phyloP scores from a whole-genome alignment of 53 echinoderm and acorn worm species.

The Temnopleurus reevesii region DNA sequence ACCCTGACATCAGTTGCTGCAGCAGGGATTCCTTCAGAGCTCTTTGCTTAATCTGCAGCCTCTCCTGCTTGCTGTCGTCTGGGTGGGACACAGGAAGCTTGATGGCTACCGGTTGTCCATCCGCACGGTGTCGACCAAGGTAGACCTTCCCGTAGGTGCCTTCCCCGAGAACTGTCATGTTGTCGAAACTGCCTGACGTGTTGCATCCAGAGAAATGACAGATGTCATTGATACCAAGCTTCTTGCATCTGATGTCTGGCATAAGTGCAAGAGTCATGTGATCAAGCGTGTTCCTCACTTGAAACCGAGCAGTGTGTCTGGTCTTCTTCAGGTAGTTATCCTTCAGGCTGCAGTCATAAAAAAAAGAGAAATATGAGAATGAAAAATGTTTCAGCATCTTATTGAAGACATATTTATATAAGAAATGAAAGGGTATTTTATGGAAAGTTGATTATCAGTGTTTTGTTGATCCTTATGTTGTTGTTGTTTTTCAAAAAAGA shows the following conservation, averaged over 20 bases:
- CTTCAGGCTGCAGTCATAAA: neutral
- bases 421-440: too few relatives aligned
- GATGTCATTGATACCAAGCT: neutral
- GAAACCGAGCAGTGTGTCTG: too few relatives aligned
- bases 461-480: too few relatives aligned
- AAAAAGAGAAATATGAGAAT: neutral
- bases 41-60: neutral
- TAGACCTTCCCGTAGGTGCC: constrained; percentile 27
- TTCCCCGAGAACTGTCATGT: constrained; percentile 1
- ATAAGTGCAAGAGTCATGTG: neutral
- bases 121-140: neutral
- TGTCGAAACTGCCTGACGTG: neutral
- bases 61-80: neutral
- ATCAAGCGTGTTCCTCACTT: neutral
- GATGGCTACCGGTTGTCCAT: neutral
- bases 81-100: neutral
- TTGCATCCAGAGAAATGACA: neutral
- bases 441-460: too few relatives aligned
- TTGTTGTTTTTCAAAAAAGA: too few relatives aligned
- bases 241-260: neutral
- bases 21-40: constrained; percentile 25
- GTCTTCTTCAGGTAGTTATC: neutral
- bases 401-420: too few relatives aligned
- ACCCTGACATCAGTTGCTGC: constrained; percentile 46
- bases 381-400: too few relatives aligned